Evolutionary conservation across 2,797 vertebrate species (phyloP).

Genomic region (Selene dorsalis): DNA sequence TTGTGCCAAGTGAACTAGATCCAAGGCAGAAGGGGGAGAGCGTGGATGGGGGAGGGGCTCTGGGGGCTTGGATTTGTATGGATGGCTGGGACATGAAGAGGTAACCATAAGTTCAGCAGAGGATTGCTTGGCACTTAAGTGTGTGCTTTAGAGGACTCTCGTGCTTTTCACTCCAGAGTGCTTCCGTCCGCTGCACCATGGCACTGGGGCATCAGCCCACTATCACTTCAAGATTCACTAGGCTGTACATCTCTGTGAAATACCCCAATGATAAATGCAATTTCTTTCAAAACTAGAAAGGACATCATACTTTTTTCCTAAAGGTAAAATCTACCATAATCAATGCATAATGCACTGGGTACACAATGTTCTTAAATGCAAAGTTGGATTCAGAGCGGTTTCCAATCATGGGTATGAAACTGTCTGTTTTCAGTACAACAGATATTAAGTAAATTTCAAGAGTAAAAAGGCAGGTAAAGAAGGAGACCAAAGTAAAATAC

Average conservation of each 20-base stretch:
- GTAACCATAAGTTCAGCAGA: constrained; percentile 79
- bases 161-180: constrained; percentile 26
- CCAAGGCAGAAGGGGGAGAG: constrained; percentile 72
- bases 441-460: no score
- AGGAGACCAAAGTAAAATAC: not conserved
- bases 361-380: constrained; percentile 43
- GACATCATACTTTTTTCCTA: not conserved
- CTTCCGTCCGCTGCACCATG: constrained; percentile 31
- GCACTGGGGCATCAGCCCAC: not conserved
- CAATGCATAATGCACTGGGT: constrained; percentile 11
- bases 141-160: constrained; percentile 42
- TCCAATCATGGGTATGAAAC: not conserved
- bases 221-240: constrained; percentile 2
- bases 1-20: constrained; percentile 77
- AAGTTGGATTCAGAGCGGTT: not conserved
- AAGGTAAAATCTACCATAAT: constrained; percentile 4
- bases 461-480: not conserved
- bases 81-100: constrained; percentile 72
- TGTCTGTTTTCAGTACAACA: not conserved
- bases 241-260: not conserved
- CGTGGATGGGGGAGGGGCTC: constrained; percentile 72
- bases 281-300: not conserved
- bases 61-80: constrained; percentile 73
- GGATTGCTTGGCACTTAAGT: constrained; percentile 67
- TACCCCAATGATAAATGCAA: not conserved